Conservation (phyloP, 2,113 vertebrate genomes). For the Aldabrachelys gigantea region DNA sequence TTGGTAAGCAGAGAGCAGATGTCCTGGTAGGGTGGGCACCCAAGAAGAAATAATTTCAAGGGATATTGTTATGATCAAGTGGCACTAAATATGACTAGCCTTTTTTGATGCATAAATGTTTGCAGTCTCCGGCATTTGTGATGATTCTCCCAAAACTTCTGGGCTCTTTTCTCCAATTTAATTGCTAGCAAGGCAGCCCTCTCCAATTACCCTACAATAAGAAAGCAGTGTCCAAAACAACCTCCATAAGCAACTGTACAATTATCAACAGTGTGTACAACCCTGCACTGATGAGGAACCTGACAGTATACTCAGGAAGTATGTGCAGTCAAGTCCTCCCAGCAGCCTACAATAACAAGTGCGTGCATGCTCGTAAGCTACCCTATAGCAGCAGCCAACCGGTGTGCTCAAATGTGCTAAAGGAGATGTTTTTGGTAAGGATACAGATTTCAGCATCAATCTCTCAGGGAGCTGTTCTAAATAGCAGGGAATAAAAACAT, state of each 20-base stretch:
- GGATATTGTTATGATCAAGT: neutral
- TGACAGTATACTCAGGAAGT: neutral
- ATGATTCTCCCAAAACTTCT: neutral
- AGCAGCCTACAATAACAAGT: accelerated
- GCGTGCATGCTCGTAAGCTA: neutral
- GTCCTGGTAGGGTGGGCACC: neutral
- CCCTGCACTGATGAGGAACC: neutral
- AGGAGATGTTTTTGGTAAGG: constrained; percentile 41
- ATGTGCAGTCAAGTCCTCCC: neutral
- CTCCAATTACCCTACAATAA: neutral
- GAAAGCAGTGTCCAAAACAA: neutral
- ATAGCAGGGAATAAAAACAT: constrained; percentile 58
- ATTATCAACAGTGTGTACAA: neutral
- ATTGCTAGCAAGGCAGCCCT: neutral
- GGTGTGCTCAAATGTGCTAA: neutral
- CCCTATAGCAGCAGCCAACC: neutral
- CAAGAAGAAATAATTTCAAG: neutral
- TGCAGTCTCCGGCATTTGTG: neutral
- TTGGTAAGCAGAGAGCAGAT: neutral
- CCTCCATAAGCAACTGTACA: neutral
- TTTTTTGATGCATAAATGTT: neutral
- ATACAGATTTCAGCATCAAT: constrained; percentile 44
- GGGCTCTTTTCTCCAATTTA: neutral
- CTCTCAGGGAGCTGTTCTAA: constrained; percentile 54
- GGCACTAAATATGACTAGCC: neutral